Evolutionary conservation across 1,140 invertebrate genomes (phyloP), one percentile per base, ranked within the genome.

Genomic region (Achroia grisella): DNA sequence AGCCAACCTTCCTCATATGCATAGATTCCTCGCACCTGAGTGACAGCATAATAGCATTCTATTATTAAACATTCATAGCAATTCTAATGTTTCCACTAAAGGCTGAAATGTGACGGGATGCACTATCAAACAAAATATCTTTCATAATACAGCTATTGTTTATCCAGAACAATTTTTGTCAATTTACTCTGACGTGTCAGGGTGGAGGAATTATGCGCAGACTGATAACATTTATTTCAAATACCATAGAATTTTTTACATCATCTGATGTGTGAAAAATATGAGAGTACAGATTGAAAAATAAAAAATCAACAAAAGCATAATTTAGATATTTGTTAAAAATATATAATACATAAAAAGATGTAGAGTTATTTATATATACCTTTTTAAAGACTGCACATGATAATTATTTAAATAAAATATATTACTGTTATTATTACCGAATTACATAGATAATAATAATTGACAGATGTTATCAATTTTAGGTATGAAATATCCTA

Each of bases 81-180:
- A 52, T 36, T 65, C 57, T 73, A 65, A 64, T 48, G 41, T 41
- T 37, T 58, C 43, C 44, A 59, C 72, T 73, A 76, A 50, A 71
- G 64, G 74, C 69, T 50, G 45, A 47, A 58, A 52, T 51, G 73
- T 74, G 66, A 65, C 60, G 55, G 50, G 68, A 75, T 80, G 76
- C 76, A 74, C 71, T 72, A 80, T 62, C 63, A 62, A 64, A 59
- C 56, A 59, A 54, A 52, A 51, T 45, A 39, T 59, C 71, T 44
- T 41, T 40, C 35, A 23, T 41, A 31, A 46, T 48, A 39, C 47
- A 43, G 32, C 54, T 52, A 57, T n/a, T 56, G 51, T 65, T 57
- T 47, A 67, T 75, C 77, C 77, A 78, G 72, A 81, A 81, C 74
- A 75, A 75, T 78, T 78, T 78, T 75, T 69, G 29, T 61, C 27